Evolutionary conservation across 2,797 vertebrate genomes (phyloP).

Genomic region (Oophaga sylvatica): DNA sequence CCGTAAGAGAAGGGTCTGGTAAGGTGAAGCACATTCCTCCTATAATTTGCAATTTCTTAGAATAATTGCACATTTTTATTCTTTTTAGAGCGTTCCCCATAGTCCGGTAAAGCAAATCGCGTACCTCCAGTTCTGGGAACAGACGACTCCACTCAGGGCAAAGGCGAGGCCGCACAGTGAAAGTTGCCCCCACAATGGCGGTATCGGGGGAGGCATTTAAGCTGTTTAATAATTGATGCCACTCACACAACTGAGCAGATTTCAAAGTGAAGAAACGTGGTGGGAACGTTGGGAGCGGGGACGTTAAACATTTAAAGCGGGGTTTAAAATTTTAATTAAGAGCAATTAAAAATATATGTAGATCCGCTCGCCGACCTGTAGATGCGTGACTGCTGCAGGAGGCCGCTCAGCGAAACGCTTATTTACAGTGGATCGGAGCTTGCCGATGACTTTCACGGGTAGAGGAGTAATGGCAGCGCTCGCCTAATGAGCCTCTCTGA

Average conservation of each 20-base stretch:
- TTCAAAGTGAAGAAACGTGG: conserved; percentile 41
- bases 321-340: conserved; percentile 58
- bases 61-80: conserved; percentile 45
- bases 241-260: conserved; percentile 11
- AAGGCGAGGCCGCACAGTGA: conserved; percentile 18
- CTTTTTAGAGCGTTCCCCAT: background rate
- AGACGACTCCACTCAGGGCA: conserved; percentile 18
- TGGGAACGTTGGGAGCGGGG: conserved; percentile 21
- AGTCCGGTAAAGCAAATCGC: conserved; percentile 22
- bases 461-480: background rate
- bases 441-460: conserved; percentile 37
- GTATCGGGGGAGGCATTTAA: conserved; percentile 37
- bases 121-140: background rate
- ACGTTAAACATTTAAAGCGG: conserved; percentile 53
- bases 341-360: conserved; percentile 62
- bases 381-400: background rate
- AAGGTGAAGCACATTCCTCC: conserved; percentile 7
- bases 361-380: conserved; percentile 28
- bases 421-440: background rate
- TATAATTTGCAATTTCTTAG: background rate
- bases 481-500: conserved; percentile 47
- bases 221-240: conserved; percentile 52
- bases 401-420: background rate
- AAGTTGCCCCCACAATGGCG: background rate
- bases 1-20: conserved; percentile 15